Percentiles rank a stretch among this genome's conserved stretches.
Conservation (phyloP, 37 sponge, comb jelly and placozoan genomes). For the Halichondria panicea region DNA sequence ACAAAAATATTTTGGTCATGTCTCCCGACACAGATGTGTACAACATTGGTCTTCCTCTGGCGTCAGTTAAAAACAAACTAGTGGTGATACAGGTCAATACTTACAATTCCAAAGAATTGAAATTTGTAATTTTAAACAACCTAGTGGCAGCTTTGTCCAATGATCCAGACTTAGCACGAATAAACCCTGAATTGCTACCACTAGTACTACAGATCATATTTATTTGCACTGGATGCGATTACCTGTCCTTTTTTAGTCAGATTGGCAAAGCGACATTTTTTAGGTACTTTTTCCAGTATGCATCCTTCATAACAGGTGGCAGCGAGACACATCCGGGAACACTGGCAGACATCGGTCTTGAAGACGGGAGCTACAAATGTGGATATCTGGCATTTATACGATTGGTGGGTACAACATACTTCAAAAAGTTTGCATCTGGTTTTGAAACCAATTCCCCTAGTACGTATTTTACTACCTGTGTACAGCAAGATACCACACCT, state of each 20-base stretch:
- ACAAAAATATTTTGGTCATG: background rate
- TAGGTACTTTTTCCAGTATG: slow-evolving; percentile 16
- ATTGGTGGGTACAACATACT: slow-evolving; percentile 26
- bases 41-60: slow-evolving; percentile 19
- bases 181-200: slow-evolving; percentile 7
- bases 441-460: slow-evolving; percentile 7
- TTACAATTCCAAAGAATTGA: background rate
- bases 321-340: slow-evolving; percentile 10
- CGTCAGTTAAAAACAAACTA: background rate
- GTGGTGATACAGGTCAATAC: slow-evolving; percentile 16
- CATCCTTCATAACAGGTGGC: slow-evolving; percentile 15
- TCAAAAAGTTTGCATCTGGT: slow-evolving; percentile 21
- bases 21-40: slow-evolving; percentile 37
- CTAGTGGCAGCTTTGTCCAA: slow-evolving; percentile 3
- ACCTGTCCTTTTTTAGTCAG: slow-evolving; percentile 16
- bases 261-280: slow-evolving; percentile 36
- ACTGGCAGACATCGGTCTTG: background rate
- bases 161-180: slow-evolving; percentile 27
- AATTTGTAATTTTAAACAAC: background rate
- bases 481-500: background rate
- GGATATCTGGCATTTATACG: slow-evolving; percentile 27
- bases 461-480: background rate
- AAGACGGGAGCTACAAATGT: background rate
- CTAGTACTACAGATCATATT: slow-evolving; percentile 9
- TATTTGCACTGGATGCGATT: slow-evolving; percentile 22